phyloP scores from a whole-genome alignment of 2,797 vertebrate genomes.

The Lepus townsendii region DNA sequence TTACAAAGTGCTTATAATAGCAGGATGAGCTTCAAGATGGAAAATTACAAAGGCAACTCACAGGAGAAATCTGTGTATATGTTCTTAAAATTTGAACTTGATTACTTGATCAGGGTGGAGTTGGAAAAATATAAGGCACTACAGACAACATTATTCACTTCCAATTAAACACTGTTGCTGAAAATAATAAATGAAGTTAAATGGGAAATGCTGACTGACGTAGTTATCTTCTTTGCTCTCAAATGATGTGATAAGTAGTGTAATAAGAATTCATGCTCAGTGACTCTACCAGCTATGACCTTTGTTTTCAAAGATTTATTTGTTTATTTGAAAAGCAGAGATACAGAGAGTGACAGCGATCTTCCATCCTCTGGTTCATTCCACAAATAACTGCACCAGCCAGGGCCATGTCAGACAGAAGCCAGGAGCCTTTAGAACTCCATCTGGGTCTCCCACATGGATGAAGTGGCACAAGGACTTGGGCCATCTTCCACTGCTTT shows the following conservation, averaged over 20 bases:
- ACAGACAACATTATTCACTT: not conserved
- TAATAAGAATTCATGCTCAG: not conserved
- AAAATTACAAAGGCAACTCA: not conserved
- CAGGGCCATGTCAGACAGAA: too few relatives aligned
- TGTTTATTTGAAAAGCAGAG: too few relatives aligned
- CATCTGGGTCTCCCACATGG: too few relatives aligned
- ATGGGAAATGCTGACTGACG: not conserved
- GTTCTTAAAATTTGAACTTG: not conserved
- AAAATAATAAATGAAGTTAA: conserved; percentile 43
- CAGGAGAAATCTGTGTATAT: not conserved
- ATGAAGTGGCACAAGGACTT: too few relatives aligned
- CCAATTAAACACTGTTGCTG: not conserved
- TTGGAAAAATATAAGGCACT: not conserved
- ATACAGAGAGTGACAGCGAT: too few relatives aligned
- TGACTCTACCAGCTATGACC: not conserved
- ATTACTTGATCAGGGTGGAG: not conserved
- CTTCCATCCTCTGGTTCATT: too few relatives aligned
- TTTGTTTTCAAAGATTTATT: not conserved
- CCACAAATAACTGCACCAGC: too few relatives aligned
- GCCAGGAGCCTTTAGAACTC: too few relatives aligned
- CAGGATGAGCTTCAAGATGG: not conserved
- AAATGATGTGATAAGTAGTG: not conserved
- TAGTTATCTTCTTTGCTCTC: not conserved
- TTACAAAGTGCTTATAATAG: conserved; percentile 20
- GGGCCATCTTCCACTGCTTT: too few relatives aligned